Conservation (phyloP, 30 jellyfish, hydroid and myxozoan genomes). For the Mastigias papua region DNA sequence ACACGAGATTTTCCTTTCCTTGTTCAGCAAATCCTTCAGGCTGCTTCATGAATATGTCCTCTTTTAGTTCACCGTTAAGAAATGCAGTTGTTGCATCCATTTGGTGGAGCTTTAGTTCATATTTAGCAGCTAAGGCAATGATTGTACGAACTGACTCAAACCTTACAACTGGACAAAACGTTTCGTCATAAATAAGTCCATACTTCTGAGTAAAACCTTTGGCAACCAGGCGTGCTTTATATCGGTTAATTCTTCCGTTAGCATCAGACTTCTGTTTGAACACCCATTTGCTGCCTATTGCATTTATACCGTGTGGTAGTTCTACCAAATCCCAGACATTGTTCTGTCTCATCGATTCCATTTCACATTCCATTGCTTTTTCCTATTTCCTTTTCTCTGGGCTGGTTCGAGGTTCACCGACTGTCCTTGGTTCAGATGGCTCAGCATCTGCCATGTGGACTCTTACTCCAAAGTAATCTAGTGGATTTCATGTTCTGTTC, state of each 20-base stretch:
- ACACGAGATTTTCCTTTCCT: neutral
- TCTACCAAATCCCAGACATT: constrained; percentile 62
- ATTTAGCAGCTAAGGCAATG: neutral
- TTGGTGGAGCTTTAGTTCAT: neutral
- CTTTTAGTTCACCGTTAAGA: neutral
- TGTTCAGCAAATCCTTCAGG: neutral
- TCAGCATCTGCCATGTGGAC: constrained; percentile 30
- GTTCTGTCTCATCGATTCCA: constrained; percentile 35
- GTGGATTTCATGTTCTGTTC: constrained; percentile 12
- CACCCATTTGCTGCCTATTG: constrained; percentile 20
- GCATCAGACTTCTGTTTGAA: constrained; percentile 7
- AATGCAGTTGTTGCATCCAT: neutral
- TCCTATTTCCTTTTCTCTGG: constrained; percentile 36
- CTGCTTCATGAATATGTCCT: neutral
- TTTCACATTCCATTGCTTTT: constrained; percentile 25
- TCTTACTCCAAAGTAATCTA: constrained; percentile 58
- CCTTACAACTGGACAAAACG: neutral
- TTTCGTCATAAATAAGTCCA: neutral
- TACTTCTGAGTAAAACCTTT: neutral
- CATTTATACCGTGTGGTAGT: constrained; percentile 21
- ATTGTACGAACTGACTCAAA: neutral
- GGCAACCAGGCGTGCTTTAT: neutral
- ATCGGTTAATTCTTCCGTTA: constrained; percentile 48
- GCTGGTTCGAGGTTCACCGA: constrained; percentile 13
- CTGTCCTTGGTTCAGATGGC: constrained; percentile 26